phyloP scores from a whole-genome alignment of 2,113 vertebrate genomes.

The Paramisgurnus dabryanus region DNA sequence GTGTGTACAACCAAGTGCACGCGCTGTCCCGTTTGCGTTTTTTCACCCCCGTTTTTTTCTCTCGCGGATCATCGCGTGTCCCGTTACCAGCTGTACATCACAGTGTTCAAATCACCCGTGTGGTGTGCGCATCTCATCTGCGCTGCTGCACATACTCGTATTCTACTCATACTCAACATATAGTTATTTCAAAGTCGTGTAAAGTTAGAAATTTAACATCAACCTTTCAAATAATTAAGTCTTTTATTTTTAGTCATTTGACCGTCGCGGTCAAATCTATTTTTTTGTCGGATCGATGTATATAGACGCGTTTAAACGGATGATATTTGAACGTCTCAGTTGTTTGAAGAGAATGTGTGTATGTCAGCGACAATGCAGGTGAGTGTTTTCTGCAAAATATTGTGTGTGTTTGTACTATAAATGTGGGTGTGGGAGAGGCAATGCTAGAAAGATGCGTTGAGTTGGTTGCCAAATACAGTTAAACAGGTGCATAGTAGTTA shows the following conservation, averaged over 20 bases:
- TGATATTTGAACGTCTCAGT: slow-evolving; percentile 77
- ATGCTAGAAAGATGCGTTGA: slow-evolving; percentile 11
- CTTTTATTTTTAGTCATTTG: background rate
- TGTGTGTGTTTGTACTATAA: slow-evolving; percentile 33
- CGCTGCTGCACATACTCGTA: slow-evolving; percentile 47
- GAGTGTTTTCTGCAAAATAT: slow-evolving; percentile 66
- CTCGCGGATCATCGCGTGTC: slow-evolving; percentile 64
- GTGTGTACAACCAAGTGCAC: slow-evolving; percentile 46
- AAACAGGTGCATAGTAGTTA: no score
- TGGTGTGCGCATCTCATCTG: slow-evolving; percentile 67
- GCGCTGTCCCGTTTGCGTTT: slow-evolving; percentile 66
- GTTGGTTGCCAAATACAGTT: background rate
- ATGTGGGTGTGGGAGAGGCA: slow-evolving; percentile 30
- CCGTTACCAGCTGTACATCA: slow-evolving; percentile 63
- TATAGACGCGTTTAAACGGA: slow-evolving; percentile 82
- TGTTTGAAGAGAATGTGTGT: slow-evolving; percentile 82
- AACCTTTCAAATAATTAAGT: background rate
- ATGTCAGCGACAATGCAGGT: slow-evolving; percentile 79
- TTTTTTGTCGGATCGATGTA: slow-evolving; percentile 72
- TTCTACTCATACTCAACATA: background rate
- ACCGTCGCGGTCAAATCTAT: slow-evolving; percentile 49
- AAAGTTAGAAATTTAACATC: background rate
- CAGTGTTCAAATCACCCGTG: slow-evolving; percentile 71
- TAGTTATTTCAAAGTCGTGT: background rate
- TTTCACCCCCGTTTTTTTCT: slow-evolving; percentile 21